Evolutionary conservation across 1,140 invertebrate species (phyloP), one percentile per base, ranked within the genome.

Genomic region (Ericerus pela): DNA sequence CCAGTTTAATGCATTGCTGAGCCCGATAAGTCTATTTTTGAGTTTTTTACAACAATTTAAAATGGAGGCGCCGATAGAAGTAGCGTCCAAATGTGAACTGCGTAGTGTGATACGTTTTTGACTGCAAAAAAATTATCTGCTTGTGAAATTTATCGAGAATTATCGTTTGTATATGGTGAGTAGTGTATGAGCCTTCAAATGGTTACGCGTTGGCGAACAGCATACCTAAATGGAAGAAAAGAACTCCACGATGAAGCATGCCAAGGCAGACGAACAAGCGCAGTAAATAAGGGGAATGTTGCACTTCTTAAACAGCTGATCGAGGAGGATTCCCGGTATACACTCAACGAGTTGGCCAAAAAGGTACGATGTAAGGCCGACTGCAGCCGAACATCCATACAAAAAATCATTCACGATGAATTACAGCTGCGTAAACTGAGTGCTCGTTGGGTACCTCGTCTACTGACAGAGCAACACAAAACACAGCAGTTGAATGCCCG

Each of bases 381-480:
- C 12, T 33, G 20, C 11, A 36, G 29, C n/a, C 29, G 28, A 6
- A 6, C 29, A 8, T 31, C 18, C 2, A 20, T 54, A 2, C 2
- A 5, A 18, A 38, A n/a, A 5, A 41, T 55, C 37, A 24, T 55
- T 30, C 37, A 38, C 30, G 36, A 43, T n/a, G 10, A 41, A 3
- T 18, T 55, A 22, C 1, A n/a, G 6, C 2, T 41, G 30, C 11
- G 43, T 14, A 56, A 56, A 33, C 27, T 56, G 10, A 47, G 55
- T 43, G 55, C 55, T 6, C 16, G 43, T 2, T 56, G 55, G 55
- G 55, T 56, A 11, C 55, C 55, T 2, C 38, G 55, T 6, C 29
- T 51, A 10, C 41, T 56, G 37, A 10, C 41, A 1, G 22, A 51
- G 11, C 20, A 47, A 31, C 31, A 38, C 31, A 55, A 56, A 27